These are phyloP conservation scores for Dasysyrphus tricinctus DNA, from an alignment of 2,888 invertebrate species.

Conservation along the genomic window DNA sequence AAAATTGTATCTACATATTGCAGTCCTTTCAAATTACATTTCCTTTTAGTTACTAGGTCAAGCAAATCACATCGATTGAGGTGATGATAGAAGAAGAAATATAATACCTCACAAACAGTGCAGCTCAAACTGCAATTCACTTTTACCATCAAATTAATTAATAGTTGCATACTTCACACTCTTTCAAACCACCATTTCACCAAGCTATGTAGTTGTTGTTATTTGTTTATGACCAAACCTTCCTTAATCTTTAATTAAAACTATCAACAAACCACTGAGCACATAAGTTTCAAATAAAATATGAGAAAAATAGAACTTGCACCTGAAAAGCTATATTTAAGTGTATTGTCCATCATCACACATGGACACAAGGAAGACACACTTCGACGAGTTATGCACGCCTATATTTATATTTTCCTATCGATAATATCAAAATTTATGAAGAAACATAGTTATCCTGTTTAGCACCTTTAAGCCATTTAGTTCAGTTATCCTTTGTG, in stretches of 20 bases:
- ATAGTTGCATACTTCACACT: constrained; percentile 9
- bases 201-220: not conserved
- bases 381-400: constrained; percentile 34
- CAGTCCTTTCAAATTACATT: constrained; percentile 49
- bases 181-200: not conserved
- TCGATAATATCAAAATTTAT: constrained; percentile 5
- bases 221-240: constrained; percentile 47
- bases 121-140: constrained; percentile 47
- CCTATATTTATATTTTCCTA: constrained; percentile 38
- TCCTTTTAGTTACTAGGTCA: constrained; percentile 41
- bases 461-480: constrained; percentile 11
- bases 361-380: constrained; percentile 10
- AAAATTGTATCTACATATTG: not conserved
- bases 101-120: constrained; percentile 46
- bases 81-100: not conserved
- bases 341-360: constrained; percentile 40
- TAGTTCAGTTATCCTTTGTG: constrained; percentile 52
- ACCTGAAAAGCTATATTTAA: constrained; percentile 32
- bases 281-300: constrained; percentile 37
- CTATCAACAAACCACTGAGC: constrained; percentile 43
- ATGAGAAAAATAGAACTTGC: constrained; percentile 26
- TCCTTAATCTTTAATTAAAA: constrained; percentile 56
- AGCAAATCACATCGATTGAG: constrained; percentile 63
- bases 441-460: constrained; percentile 16
- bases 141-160: constrained; percentile 62